Conservation (phyloP, 2,888 invertebrate species). For the Endomychus coccineus region DNA sequence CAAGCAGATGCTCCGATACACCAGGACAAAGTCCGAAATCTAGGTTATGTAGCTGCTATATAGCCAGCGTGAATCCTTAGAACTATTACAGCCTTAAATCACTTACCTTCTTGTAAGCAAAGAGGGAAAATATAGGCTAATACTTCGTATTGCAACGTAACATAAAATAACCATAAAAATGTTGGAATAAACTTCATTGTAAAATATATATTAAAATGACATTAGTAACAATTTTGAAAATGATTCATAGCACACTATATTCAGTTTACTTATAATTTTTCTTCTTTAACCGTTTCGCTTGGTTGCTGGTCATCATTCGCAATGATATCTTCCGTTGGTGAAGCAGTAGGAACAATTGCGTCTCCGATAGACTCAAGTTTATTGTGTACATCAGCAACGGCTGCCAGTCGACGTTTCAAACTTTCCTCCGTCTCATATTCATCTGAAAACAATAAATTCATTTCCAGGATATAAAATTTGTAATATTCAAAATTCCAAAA, state of each 20-base stretch:
- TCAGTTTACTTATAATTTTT: conserved; percentile 1
- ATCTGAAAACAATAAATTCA: conserved; percentile 6
- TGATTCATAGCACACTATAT: conserved; percentile 7
- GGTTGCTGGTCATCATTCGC: too few species aligned
- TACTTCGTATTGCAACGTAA: conserved; percentile 1
- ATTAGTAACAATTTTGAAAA: conserved; percentile 10
- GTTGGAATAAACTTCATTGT: conserved; percentile 4
- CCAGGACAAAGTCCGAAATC: too few species aligned
- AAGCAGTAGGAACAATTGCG: conserved; percentile 11
- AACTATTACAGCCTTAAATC: neutral
- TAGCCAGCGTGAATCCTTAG: too few species aligned
- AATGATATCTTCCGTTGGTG: neutral
- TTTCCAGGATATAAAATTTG: neutral
- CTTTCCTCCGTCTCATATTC: conserved; percentile 20
- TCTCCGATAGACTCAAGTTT: conserved; percentile 29
- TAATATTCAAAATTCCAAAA: neutral
- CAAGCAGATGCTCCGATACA: too few species aligned
- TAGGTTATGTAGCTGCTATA: too few species aligned
- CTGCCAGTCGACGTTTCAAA: conserved; percentile 26
- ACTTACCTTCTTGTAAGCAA: neutral
- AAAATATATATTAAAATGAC: conserved; percentile 2
- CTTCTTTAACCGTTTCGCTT: neutral
- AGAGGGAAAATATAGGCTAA: conserved; percentile 1
- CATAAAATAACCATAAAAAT: conserved; percentile 1
- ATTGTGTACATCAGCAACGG: conserved; percentile 27